Base-by-base conservation (phyloP, 64 coral and sea anemone genomes). In the Porites lutea region DNA sequence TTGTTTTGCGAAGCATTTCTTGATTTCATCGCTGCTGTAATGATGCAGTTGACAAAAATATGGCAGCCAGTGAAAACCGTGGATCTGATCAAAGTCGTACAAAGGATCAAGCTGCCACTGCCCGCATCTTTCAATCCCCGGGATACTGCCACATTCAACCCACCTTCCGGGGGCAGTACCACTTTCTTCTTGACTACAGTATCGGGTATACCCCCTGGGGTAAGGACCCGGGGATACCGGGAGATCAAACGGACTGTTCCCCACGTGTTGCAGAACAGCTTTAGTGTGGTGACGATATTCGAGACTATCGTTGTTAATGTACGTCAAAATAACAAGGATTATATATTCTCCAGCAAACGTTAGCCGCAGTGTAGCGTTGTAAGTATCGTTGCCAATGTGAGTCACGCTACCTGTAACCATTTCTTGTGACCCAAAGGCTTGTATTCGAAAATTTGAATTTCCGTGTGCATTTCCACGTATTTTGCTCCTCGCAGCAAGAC, bases 21-120 rank as follows among this genome's bases (percentile, higher is more conserved):
- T 99, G 61, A 99, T 99, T 82, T 99, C 97, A 9, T 94, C 79
- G 12, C 93, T 86, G 37, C 79, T 94, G 58, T 99, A 99, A 60
- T 96, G 91, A 83, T 99, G 97, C 64, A 96, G 88, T 53, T 99
- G 97, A 37, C 97, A 99, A 47, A 81, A 79, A n/a, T 92, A 99
- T 3, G 97, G 97, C 48, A 99, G 18, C 97, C 97, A 99, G 27
- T 96, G 94, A 74, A 96, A 99, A 6, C 92, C 91, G 65, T 99
- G 97, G 50, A 96, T 91, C 71, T 99, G 91, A 79, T 99, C 97
- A 89, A 99, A 99, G 65, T 99, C 97, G 21, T 89, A 99, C 8
- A 88, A 72, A 23, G 83, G 88, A 52, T 91, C 88, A 52, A 96
- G 89, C 57, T 96, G 94, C 97, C 94, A 99, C 18, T 65, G 48